Base-by-base conservation (phyloP, 2,797 vertebrate genomes). In the Epinephelus malabaricus region DNA sequence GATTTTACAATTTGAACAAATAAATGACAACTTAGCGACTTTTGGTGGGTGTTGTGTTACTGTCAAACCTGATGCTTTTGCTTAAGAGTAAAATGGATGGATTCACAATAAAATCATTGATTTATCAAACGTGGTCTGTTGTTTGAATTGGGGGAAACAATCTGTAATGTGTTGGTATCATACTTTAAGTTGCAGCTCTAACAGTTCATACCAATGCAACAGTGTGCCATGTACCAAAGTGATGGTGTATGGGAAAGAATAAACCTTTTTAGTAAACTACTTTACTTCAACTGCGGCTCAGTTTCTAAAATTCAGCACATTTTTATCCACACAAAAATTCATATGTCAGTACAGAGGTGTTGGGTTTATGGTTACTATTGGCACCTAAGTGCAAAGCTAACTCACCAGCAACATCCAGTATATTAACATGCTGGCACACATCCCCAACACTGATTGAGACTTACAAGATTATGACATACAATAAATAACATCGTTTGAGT, bases 11-110 rank as follows among this genome's bases (percentile, higher is more conserved):
- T 83, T 73, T 73, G 9, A 19, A 76, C 30, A 19, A 79, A 81
- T 72, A 79, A 82, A 84, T 50, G 25, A 51, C 43, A 74, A 17
- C 53, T 56, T 6, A 66, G 18, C 40, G 15, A 27, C 43, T 27
- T 60, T 8, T 49, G 21, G 43, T 21, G 25, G 5, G 4, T 54
- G 3, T 40, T 40, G 23, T 55, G 2, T 43, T 69, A 3, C 15
- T 47, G 64, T 74, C 19, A 60, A 63, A 68, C 18, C n/a, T 8
- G 59, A 19, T 21, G 5, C 17, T 19, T 69, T 19, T 49, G 15
- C 6, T 34, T 2, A 34, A 34, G 6, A 34, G 30, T 38, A 51
- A 66, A 81, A 25, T 38, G 27, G 10, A 54, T 17, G 1, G 23
- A 62, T 54, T 54, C 50, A 0, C 13, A 40, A n/a, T 43, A 0